phyloP scores from a whole-genome alignment of 2,888 invertebrate genomes.

The Andrena fulva region DNA sequence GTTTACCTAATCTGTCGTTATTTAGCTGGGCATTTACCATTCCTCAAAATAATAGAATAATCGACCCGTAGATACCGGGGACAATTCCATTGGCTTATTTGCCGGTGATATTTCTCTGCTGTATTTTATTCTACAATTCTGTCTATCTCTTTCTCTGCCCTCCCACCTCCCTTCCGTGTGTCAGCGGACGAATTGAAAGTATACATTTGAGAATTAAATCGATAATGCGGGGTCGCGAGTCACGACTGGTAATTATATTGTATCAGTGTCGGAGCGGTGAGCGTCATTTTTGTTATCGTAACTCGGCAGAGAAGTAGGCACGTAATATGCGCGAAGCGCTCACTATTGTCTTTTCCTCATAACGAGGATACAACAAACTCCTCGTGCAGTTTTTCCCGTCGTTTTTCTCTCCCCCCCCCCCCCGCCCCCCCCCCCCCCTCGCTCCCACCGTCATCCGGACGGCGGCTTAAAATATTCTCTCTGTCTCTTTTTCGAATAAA shows the following conservation, averaged over 20 bases:
- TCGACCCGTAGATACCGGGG: constrained; percentile 1
- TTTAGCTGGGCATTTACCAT: constrained; percentile 18
- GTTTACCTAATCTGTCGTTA: background rate
- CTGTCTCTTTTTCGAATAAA: constrained; percentile 48
- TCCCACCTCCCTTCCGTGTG: background rate
- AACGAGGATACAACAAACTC: constrained; percentile 53
- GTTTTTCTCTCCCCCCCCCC: constrained; percentile 22
- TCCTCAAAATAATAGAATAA: background rate
- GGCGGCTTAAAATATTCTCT: constrained; percentile 60
- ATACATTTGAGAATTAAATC: constrained; percentile 78
- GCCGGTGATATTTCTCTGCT: constrained; percentile 19
- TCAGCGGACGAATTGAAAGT: constrained; percentile 73
- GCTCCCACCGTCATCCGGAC: background rate
- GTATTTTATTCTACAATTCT: background rate
- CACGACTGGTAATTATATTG: constrained; percentile 70
- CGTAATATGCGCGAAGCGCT: constrained; percentile 60
- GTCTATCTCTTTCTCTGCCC: constrained; percentile 7
- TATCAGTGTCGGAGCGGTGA: constrained; percentile 47
- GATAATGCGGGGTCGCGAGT: constrained; percentile 73
- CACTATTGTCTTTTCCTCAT: constrained; percentile 54
- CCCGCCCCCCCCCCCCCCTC: background rate
- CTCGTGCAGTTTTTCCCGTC: constrained; percentile 53
- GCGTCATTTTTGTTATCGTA: constrained; percentile 63
- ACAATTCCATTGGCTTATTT: constrained; percentile 47
- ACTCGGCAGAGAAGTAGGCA: constrained; percentile 50